phyloP scores from a whole-genome alignment of 2,113 vertebrate genomes.

The Athene noctua region DNA sequence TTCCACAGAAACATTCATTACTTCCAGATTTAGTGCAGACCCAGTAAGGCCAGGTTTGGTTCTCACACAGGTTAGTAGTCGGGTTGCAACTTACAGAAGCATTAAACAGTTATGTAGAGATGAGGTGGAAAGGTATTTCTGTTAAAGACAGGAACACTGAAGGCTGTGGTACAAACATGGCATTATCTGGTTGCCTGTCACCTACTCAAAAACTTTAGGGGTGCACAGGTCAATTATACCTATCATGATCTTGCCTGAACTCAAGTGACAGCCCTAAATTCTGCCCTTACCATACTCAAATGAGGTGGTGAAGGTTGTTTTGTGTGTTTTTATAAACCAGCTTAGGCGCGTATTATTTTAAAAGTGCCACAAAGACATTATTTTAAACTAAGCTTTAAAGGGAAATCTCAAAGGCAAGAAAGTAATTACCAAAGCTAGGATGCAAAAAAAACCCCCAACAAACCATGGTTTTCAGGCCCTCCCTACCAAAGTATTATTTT shows the following conservation, averaged over 20 bases:
- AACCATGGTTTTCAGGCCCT: not conserved
- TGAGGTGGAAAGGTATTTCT: rapidly evolving
- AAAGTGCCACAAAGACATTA: not conserved
- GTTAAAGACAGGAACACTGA: too few species aligned
- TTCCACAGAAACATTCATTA: not conserved
- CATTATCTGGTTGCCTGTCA: rapidly evolving
- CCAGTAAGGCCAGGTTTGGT: not conserved
- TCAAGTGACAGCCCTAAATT: not conserved
- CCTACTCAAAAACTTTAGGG: rapidly evolving
- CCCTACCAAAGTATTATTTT: not conserved
- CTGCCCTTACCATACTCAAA: not conserved
- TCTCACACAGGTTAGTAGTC: not conserved
- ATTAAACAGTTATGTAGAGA: rapidly evolving
- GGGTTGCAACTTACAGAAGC: not conserved
- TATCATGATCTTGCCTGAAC: not conserved
- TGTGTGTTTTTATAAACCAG: not conserved
- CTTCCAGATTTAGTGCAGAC: rapidly evolving
- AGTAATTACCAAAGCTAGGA: not conserved
- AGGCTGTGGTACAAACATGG: rapidly evolving
- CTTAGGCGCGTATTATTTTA: not conserved
- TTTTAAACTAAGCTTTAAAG: not conserved
- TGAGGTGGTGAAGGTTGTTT: rapidly evolving
- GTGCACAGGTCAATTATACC: rapidly evolving
- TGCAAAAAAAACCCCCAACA: not conserved
- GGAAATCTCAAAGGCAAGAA: not conserved